These are phyloP conservation scores for Odontamblyopus rebecca DNA, from an alignment of 2,797 vertebrate species.

Conservation along the genomic window DNA sequence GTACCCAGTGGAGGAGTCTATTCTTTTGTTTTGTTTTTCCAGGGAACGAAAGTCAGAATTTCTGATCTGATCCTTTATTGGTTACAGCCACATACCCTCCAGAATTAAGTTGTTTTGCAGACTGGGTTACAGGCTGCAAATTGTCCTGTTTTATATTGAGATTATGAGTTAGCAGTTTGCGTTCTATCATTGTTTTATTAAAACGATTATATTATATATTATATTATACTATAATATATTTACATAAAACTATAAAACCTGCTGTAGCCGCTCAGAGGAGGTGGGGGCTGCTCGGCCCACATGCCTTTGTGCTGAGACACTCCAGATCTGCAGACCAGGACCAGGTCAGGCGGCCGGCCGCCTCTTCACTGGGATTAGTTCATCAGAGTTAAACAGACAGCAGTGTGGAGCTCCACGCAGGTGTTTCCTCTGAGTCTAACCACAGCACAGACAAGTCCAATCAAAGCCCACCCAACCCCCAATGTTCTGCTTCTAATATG, in stretches of 20 bases:
- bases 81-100: background rate
- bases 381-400: constrained; percentile 43
- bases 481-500: constrained; percentile 39
- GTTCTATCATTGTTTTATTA: background rate
- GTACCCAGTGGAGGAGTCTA: background rate
- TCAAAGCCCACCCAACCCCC: constrained; percentile 45
- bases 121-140: background rate
- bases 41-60: background rate
- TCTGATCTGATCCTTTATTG: background rate
- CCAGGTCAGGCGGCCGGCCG: constrained; percentile 24
- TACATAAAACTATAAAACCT: too few relatives aligned
- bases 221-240: too few relatives aligned
- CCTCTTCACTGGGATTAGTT: constrained; percentile 44
- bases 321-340: constrained; percentile 49
- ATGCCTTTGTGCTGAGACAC: constrained; percentile 44
- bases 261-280: background rate
- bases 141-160: background rate
- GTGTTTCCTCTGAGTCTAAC: constrained; percentile 66
- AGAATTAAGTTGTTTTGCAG: background rate
- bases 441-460: constrained; percentile 42
- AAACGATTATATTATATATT: background rate
- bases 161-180: background rate
- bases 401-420: constrained; percentile 54
- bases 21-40: background rate
- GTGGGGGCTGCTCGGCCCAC: background rate